A percentile compares a stretch with the other conserved stretches of the same genome.
Conservation (phyloP, 2,113 vertebrate species). For the Rattus norvegicus region GRCr8 NC_086030.1:44385501-44386000, state of each 20-base stretch:
- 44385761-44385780: background rate
- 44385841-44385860: background rate
- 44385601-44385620: background rate
- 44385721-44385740: background rate
- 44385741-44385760: background rate
- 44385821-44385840: background rate
- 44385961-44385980: background rate
- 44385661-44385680: constrained; percentile 22
- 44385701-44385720: background rate
- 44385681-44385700: background rate
- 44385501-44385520: background rate
- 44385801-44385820: background rate
- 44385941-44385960: background rate
- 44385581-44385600: background rate
- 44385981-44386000: background rate
- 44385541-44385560: background rate
- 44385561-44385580: background rate
- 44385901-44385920: background rate
- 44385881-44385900: background rate
- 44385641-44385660: constrained; percentile 39
- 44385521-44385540: background rate
- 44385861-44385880: background rate
- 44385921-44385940: background rate
- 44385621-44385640: constrained; percentile 1
- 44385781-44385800: accelerated